Base-by-base conservation (phyloP, 1,140 invertebrate genomes). In the Centruroides vittatus region DNA sequence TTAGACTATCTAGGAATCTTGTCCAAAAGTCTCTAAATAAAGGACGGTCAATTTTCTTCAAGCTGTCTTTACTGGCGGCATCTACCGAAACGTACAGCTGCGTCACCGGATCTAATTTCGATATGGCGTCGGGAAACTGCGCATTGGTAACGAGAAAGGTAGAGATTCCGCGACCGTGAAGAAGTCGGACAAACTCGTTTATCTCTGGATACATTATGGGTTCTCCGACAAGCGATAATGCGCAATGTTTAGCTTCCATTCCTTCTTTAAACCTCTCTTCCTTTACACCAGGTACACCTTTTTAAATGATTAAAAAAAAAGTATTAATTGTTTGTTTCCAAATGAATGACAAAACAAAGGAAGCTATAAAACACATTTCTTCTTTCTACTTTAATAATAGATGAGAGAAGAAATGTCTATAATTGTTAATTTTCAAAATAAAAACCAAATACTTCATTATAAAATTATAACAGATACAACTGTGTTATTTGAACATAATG, bases 191-290 rank as follows among this genome's bases (percentile, higher is more conserved):
- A 64, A 83, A 78, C 60, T 71, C 73, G 69, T 82, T 82, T 50
- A 84, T 84, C 70, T 82, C 74, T 36, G 82, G 82, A 70, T 84
- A 84, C 82, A 84, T 83, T 63, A 84, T 84, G 0, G 82, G 82
- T 67, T 84, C 82, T 10, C 82, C 82, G 23, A 84, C 82, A 6
- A 83, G 70, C n/a, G 80, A 82, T 60, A 84, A 70, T 23, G 82
- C 82, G 73, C 82, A 84, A 69, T 84, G 82, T 62, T 70, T 63
- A 52, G 73, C 69, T 62, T 69, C 59, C 63, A 81, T 62, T 4
- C 76, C 82, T 73, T 84, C 82, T 13, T 70, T 69, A 46, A 83
- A 70, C 61, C 76, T 72, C 50, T 81, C 78, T 46, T 73, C 64
- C 36, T 72, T 67, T 10, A 84, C 82, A 46, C 82, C 82, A 34